Conservation (phyloP, 1,140 invertebrate species). For the Asbolus verrucosus region DNA sequence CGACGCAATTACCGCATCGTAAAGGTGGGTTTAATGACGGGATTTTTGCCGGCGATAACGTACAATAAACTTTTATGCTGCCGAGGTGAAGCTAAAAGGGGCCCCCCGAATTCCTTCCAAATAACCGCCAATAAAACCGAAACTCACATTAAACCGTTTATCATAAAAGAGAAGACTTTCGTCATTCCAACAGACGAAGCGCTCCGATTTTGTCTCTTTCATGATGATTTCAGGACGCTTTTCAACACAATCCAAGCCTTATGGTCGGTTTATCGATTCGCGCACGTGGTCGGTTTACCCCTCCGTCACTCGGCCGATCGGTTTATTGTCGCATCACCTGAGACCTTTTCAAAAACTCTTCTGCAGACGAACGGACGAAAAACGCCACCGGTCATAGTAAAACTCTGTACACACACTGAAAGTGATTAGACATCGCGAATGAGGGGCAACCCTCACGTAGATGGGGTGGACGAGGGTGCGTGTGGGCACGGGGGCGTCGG, state of each 20-base stretch:
- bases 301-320: neutral
- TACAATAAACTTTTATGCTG: conserved; percentile 9
- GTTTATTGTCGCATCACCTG: neutral
- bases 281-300: neutral
- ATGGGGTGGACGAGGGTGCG: conserved; percentile 46
- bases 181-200: neutral
- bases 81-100: conserved; percentile 26
- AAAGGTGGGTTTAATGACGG: conserved; percentile 15
- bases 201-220: neutral
- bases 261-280: conserved; percentile 1
- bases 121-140: conserved; percentile 37
- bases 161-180: conserved; percentile 17
- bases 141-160: conserved; percentile 28
- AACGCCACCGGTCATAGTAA: conserved; percentile 53
- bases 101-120: conserved; percentile 12
- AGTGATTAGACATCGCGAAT: conserved; percentile 61
- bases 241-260: conserved; percentile 7
- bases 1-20: conserved; percentile 20
- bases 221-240: neutral
- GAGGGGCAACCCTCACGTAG: conserved; percentile 55
- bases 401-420: conserved; percentile 51
- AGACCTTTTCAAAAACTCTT: conserved; percentile 2
- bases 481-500: conserved; percentile 48
- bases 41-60: conserved; percentile 20
- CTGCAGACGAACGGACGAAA: neutral